phyloP scores from a whole-genome alignment of 2,888 invertebrate genomes.

The Leucoma salicis region DNA sequence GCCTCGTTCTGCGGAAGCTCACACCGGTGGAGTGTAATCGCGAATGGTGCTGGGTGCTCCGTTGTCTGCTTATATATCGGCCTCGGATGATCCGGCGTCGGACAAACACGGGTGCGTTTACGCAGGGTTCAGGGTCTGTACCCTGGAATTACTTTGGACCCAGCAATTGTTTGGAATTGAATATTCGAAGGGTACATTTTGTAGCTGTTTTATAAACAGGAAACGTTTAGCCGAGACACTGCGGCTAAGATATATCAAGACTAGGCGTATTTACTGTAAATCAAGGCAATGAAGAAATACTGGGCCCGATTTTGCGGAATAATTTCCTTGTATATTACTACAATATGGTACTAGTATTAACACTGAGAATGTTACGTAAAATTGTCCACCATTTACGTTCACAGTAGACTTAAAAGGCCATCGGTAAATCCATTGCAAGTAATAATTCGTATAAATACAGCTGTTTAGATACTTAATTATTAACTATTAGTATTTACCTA shows the following conservation, averaged over 20 bases:
- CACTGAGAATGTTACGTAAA: not conserved
- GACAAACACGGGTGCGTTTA: slow-evolving; percentile 60
- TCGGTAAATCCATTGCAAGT: slow-evolving; percentile 4
- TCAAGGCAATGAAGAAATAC: slow-evolving; percentile 32
- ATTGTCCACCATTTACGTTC: slow-evolving; percentile 8
- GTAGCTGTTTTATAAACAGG: slow-evolving; percentile 53
- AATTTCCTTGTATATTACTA: slow-evolving; percentile 30
- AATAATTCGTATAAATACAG: not conserved
- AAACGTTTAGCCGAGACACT: slow-evolving; percentile 39
- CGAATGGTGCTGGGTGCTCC: slow-evolving; percentile 76
- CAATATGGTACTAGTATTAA: slow-evolving; percentile 13
- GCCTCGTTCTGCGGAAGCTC: slow-evolving; percentile 71
- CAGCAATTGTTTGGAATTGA: slow-evolving; percentile 48
- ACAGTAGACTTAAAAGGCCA: slow-evolving; percentile 7
- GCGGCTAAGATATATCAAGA: slow-evolving; percentile 30
- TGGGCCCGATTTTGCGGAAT: slow-evolving; percentile 16
- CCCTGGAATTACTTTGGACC: slow-evolving; percentile 68
- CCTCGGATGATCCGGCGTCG: slow-evolving; percentile 77
- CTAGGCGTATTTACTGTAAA: slow-evolving; percentile 32
- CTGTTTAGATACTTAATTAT: not conserved
- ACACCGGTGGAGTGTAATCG: slow-evolving; percentile 67
- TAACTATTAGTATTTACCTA: not conserved
- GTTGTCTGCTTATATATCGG: slow-evolving; percentile 74
- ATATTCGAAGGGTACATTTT: slow-evolving; percentile 54
- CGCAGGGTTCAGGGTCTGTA: slow-evolving; percentile 74